phyloP scores from a whole-genome alignment of 2,797 vertebrate species.

The Brotula barbata region DNA sequence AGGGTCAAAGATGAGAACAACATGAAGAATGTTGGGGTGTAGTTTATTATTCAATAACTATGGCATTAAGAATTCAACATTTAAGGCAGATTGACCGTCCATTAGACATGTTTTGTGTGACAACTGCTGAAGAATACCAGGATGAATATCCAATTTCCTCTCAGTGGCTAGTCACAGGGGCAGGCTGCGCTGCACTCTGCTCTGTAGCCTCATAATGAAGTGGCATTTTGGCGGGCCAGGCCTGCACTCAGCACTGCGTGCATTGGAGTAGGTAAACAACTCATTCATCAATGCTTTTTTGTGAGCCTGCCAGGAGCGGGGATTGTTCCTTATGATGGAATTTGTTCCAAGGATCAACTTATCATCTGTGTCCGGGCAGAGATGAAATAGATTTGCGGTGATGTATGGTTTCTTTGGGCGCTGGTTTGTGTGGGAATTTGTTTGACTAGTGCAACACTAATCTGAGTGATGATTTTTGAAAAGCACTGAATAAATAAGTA shows the following conservation, averaged over 20 bases:
- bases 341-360: conserved; percentile 71
- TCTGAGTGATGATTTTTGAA: conserved; percentile 46
- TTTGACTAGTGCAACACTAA: conserved; percentile 15
- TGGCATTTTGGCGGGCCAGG: conserved; percentile 66
- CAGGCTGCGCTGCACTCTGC: conserved; percentile 47
- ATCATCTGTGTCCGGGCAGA: conserved; percentile 61
- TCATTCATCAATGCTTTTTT: conserved; percentile 70
- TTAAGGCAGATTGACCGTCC: conserved; percentile 17
- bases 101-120: conserved; percentile 25
- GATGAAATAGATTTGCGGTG: conserved; percentile 59
- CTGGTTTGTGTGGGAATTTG: conserved; percentile 42
- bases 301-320: conserved; percentile 64
- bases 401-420: conserved; percentile 51
- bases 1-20: too few species aligned
- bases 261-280: conserved; percentile 70
- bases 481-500: conserved; percentile 40
- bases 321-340: conserved; percentile 72
- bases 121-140: conserved; percentile 32
- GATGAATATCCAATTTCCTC: conserved; percentile 50
- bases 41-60: background rate
- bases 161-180: conserved; percentile 39
- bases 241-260: conserved; percentile 49
- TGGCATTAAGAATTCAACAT: conserved; percentile 19
- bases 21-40: background rate
- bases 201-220: conserved; percentile 69